These are phyloP conservation scores for Eupeodes latifasciatus DNA, from an alignment of 2,888 invertebrate species.

Conservation along the genomic window DNA sequence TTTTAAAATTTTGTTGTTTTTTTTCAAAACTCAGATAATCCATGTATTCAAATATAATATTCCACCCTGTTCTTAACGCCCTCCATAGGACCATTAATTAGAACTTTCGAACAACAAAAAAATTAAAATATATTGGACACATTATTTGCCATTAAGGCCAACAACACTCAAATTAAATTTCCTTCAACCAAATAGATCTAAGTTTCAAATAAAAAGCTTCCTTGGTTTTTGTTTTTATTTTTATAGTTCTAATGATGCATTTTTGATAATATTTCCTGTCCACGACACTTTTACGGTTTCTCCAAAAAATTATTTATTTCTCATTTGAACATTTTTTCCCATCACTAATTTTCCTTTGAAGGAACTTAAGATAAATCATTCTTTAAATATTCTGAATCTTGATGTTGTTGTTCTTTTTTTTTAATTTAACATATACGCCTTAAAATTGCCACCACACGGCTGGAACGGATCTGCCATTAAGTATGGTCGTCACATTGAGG, in stretches of 20 bases:
- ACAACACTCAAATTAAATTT: conserved; percentile 36
- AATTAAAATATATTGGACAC: conserved; percentile 55
- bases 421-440: not conserved
- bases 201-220: conserved; percentile 41
- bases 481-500: not conserved
- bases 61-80: conserved; percentile 18
- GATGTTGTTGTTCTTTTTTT: conserved; percentile 9
- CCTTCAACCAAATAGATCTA: not conserved
- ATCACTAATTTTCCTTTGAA: conserved; percentile 50
- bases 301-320: conserved; percentile 48
- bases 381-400: conserved; percentile 51
- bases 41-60: conserved; percentile 13
- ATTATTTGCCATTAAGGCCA: conserved; percentile 71
- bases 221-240: not conserved
- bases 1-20: not conserved
- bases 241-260: conserved; percentile 64
- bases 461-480: not conserved
- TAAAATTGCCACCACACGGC: not conserved
- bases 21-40: conserved; percentile 1
- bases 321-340: conserved; percentile 43
- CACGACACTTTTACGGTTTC: conserved; percentile 64
- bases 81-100: conserved; percentile 53
- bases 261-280: conserved; percentile 71
- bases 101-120: not conserved
- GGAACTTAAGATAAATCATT: conserved; percentile 56